These are phyloP conservation scores for Coccyzus lansbergi DNA, from an alignment of 2,797 vertebrate species.

Conservation along the genomic window DNA sequence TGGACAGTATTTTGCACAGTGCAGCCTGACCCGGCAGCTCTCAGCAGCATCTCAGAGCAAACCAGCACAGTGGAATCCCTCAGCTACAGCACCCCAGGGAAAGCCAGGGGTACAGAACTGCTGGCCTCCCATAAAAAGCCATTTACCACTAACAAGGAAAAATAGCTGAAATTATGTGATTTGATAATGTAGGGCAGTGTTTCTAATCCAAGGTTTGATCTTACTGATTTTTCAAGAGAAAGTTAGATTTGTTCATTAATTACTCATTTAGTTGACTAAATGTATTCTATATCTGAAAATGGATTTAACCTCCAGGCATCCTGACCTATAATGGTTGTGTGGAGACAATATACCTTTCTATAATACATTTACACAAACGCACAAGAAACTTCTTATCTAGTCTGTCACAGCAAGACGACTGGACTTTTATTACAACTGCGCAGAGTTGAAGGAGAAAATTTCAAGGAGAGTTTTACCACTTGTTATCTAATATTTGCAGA, in stretches of 20 bases:
- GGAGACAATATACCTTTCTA: background rate
- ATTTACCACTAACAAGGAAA: background rate
- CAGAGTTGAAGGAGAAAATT: background rate
- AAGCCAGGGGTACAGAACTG: background rate
- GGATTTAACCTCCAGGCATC: background rate
- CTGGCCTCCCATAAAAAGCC: background rate
- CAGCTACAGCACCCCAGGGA: background rate
- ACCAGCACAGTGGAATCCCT: background rate
- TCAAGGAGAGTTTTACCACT: background rate
- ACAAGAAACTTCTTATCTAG: background rate
- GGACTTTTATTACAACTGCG: too few species aligned
- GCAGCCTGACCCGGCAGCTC: background rate
- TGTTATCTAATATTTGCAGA: background rate
- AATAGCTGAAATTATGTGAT: background rate
- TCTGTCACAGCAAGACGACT: background rate
- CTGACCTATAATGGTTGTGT: background rate
- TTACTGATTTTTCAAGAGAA: background rate
- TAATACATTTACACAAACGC: background rate
- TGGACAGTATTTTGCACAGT: background rate
- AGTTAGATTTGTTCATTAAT: background rate
- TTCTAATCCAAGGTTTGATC: background rate
- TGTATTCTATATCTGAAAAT: background rate
- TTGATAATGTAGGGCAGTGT: background rate
- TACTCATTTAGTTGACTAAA: background rate
- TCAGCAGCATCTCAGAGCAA: background rate